phyloP scores from a whole-genome alignment of 2,113 vertebrate genomes.

The Macrotis lagotis region DNA sequence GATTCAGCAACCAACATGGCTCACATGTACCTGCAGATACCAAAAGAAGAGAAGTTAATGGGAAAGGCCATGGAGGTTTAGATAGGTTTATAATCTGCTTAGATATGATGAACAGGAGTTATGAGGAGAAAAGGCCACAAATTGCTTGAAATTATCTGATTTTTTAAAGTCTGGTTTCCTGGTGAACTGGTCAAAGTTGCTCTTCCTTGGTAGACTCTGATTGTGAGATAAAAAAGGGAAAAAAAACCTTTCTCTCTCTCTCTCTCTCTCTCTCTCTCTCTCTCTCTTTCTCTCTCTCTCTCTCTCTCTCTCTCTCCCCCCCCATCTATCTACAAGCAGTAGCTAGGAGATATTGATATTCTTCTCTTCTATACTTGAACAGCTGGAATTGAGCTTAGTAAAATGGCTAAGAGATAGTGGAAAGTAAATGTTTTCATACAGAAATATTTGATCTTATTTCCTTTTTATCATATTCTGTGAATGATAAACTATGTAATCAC shows the following conservation, averaged over 20 bases:
- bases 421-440: background rate
- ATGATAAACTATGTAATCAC: background rate
- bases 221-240: background rate
- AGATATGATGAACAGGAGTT: background rate
- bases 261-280: background rate
- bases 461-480: background rate
- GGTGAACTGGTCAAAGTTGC: background rate
- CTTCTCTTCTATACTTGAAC: background rate
- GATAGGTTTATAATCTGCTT: background rate
- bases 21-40: background rate
- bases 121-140: background rate
- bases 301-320: too few species aligned
- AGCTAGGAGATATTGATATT: background rate
- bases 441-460: background rate
- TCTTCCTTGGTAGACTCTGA: background rate
- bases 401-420: background rate
- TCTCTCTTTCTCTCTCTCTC: background rate
- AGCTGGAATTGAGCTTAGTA: background rate
- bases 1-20: background rate
- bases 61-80: background rate
- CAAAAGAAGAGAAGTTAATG: background rate
- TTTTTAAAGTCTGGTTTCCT: background rate
- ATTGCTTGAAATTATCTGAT: background rate
- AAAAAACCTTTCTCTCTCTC: background rate
- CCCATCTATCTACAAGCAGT: too few species aligned